Base-by-base conservation (phyloP, 2,797 vertebrate species). In the Takifugu rubripes region DNA sequence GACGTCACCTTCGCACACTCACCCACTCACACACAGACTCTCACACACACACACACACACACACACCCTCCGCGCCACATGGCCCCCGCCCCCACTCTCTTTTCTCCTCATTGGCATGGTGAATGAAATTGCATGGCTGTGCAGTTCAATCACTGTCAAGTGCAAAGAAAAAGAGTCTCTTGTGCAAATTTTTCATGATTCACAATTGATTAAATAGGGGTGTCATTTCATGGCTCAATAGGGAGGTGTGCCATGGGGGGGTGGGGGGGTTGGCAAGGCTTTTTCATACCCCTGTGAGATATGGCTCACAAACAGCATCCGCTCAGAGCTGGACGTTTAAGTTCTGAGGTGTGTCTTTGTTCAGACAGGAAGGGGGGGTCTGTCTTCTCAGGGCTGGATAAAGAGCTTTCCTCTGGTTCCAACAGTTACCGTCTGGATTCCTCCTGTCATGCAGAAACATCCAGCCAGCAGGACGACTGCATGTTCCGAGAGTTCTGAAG, bases 141-240 rank as follows among this genome's bases (percentile, higher is more conserved):
- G 87, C 87, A 81, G 84, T 89, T 89, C 88, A 88, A 89, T 90
- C 85, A 89, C 86, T 90, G 88, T 90, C 88, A 88, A 88, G 78
- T 83, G 76, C 69, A 75, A 77, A 84, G 81, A 85, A 86, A 88
- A 86, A 82, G 78, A 77, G 83, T 84, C 83, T 87, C 87, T 88
- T 85, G 86, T 89, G 88, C 84, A 87, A 87, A 87, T 86, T 85
- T 40, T 85, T 84, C 87, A 87, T 83, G 82, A 88, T 87, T 88
- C 87, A 87, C 88, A 88, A 87, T 86, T 87, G 84, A 90, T 88
- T 88, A 86, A 88, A 86, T 85, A 87, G 84, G 74, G 85, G 84
- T 87, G 84, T 88, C 84, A 88, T 88, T 87, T 87, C 83, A 84
- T 84, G 83, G 84, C 80, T 86, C 85, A 86, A 75, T 79, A 76